Evolutionary conservation across 2,797 vertebrate genomes (phyloP).

Genomic region (Pseudotriccus pelzelni): DNA sequence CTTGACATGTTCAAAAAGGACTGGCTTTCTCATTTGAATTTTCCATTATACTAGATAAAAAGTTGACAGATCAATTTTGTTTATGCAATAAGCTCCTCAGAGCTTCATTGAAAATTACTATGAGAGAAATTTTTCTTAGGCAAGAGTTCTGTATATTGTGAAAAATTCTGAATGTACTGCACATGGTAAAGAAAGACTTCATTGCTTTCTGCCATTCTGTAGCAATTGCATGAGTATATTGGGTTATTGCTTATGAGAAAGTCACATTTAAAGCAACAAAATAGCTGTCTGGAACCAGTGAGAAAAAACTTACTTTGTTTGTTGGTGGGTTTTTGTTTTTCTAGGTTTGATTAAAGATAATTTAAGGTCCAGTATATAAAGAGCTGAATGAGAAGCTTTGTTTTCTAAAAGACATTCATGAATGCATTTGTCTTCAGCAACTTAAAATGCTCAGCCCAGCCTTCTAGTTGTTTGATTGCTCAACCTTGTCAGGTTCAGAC

Average conservation of each 20-base stretch:
- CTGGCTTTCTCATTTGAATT: conserved; percentile 2
- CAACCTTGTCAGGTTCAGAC: background rate
- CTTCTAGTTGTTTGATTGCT: background rate
- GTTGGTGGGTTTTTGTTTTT: background rate
- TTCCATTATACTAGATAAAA: conserved; percentile 13
- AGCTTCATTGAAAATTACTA: background rate
- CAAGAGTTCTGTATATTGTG: background rate
- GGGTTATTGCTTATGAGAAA: background rate
- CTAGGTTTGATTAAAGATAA: background rate
- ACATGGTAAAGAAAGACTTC: background rate
- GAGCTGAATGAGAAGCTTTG: background rate
- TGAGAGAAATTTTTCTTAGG: background rate
- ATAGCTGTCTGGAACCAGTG: background rate
- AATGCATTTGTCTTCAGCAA: background rate
- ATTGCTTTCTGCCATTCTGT: background rate
- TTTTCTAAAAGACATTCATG: background rate
- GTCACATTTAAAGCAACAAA: background rate
- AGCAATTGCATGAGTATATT: background rate
- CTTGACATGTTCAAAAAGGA: background rate
- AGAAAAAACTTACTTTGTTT: background rate
- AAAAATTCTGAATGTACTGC: background rate
- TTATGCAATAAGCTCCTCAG: conserved; percentile 1
- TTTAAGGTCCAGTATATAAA: background rate
- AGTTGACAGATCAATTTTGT: background rate
- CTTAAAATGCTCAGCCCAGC: background rate